Evolutionary conservation across 1,140 invertebrate species (phyloP).

Genomic region (Calephelis nemesis): DNA sequence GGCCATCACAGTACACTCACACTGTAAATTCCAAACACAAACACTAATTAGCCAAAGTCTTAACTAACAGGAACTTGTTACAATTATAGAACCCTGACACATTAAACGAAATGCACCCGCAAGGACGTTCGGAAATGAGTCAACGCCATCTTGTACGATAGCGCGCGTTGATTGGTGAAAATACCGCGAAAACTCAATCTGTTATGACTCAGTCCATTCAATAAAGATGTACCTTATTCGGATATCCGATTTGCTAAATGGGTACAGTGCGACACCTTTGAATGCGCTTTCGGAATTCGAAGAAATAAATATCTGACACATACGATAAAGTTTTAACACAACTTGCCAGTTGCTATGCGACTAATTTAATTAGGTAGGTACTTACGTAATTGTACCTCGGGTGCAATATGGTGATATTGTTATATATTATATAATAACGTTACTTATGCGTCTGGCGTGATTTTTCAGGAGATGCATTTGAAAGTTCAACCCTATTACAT

Average conservation of each 20-base stretch:
- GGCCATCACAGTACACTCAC: slow-evolving; percentile 12
- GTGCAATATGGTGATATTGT: no score
- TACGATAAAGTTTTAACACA: no score
- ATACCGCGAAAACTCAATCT: slow-evolving; percentile 4
- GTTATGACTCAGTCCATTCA: slow-evolving; percentile 11
- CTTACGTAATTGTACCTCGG: no score
- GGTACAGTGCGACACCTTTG: not conserved
- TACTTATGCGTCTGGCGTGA: no score
- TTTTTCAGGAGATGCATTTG: no score
- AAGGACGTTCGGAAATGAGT: slow-evolving; percentile 52
- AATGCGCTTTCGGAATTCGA: not conserved
- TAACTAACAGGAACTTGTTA: slow-evolving; percentile 19
- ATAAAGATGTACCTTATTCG: not conserved
- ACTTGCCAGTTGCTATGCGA: no score
- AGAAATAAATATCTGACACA: no score
- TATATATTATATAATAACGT: no score
- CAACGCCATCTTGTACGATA: slow-evolving; percentile 35
- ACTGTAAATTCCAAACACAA: slow-evolving; percentile 10
- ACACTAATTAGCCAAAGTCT: slow-evolving; percentile 28
- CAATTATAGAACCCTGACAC: slow-evolving; percentile 32
- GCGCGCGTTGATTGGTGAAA: not conserved
- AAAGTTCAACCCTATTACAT: no score
- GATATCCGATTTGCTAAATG: not conserved
- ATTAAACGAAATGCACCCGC: slow-evolving; percentile 27
- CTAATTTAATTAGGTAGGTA: no score